phyloP scores from a whole-genome alignment of 2,888 invertebrate species.

The Coremacera marginata region DNA sequence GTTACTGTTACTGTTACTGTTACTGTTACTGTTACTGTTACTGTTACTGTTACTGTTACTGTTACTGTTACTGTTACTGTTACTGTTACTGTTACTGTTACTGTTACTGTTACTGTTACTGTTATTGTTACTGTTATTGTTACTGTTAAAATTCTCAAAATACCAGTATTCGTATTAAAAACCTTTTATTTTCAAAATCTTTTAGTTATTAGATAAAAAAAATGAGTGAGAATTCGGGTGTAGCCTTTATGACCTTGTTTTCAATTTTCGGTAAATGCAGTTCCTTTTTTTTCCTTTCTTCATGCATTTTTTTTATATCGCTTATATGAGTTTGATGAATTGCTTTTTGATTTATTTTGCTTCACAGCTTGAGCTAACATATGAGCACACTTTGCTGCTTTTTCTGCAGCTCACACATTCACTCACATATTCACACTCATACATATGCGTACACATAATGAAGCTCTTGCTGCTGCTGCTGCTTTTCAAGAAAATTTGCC shows the following conservation, averaged over 20 bases:
- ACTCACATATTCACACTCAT: not conserved
- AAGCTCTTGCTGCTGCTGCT: not conserved
- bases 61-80: not conserved
- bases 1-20: no score
- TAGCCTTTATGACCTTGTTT: no score
- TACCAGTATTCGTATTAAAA: no score
- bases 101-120: not conserved
- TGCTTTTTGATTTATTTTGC: constrained; percentile 36
- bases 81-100: not conserved
- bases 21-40: not conserved
- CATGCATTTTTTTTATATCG: not conserved
- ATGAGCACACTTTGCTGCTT: constrained; percentile 8
- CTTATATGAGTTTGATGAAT: constrained; percentile 29
- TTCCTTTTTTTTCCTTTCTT: not conserved
- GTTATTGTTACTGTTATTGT: no score
- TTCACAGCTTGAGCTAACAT: constrained; percentile 29
- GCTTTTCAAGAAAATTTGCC: constrained; percentile 1
- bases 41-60: not conserved
- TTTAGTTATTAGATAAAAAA: no score
- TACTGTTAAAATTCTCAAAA: no score
- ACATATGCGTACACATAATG: not conserved
- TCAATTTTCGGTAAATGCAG: not conserved
- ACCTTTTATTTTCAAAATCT: no score
- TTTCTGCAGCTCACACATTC: not conserved
- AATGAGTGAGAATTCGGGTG: no score